Percentiles rank a stretch among this genome's conserved stretches.
phyloP scores from a whole-genome alignment of 2,113 vertebrate species.

The Electrona antarctica region DNA sequence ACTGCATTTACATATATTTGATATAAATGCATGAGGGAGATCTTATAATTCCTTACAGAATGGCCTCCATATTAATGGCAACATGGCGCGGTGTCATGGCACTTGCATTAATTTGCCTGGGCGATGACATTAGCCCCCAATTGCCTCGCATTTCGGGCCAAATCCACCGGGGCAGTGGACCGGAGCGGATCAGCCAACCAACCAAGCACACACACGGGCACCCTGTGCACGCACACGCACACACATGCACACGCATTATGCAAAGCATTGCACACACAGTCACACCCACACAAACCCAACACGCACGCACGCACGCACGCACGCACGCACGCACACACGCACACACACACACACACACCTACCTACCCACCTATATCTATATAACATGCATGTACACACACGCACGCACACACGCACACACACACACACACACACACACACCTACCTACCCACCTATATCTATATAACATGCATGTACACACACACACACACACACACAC shows the following conservation, averaged over 20 bases:
- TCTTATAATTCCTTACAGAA: conserved; percentile 52
- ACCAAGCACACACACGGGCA: conserved; percentile 2
- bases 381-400: too few species aligned
- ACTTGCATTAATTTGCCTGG: conserved; percentile 69
- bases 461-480: too few species aligned
- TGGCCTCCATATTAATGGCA: conserved; percentile 54
- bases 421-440: too few species aligned
- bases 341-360: too few species aligned
- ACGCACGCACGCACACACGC: background rate
- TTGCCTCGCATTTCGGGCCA: conserved; percentile 59
- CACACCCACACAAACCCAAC: too few species aligned
- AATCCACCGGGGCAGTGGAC: conserved; percentile 51
- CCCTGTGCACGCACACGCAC: background rate
- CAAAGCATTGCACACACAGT: too few species aligned
- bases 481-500: too few species aligned
- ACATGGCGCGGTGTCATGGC: conserved; percentile 52
- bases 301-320: background rate
- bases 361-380: too few species aligned
- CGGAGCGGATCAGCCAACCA: conserved; percentile 22
- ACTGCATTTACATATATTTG: conserved; percentile 62
- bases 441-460: too few species aligned
- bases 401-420: too few species aligned
- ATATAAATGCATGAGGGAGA: conserved; percentile 56
- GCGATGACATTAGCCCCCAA: conserved; percentile 69
- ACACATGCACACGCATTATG: background rate